Evolutionary conservation across 2,113 vertebrate species (phyloP).

Genomic region (Protobothrops flavoviridis): DNA sequence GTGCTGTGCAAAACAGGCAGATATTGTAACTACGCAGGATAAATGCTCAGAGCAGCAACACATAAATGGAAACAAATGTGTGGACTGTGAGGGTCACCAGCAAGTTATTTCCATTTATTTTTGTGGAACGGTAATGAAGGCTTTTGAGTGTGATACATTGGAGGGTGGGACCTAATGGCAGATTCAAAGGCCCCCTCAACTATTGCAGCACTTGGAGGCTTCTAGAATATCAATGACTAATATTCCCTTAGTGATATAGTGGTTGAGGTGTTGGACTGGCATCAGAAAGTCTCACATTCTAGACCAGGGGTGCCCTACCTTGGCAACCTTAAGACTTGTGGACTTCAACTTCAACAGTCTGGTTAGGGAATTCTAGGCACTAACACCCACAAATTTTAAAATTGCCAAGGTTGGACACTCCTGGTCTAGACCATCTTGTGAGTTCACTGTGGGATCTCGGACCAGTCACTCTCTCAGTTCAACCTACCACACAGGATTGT

Average conservation of each 20-base stretch:
- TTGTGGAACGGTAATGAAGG: neutral
- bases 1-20: neutral
- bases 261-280: neutral
- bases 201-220: neutral
- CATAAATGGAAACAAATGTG: neutral
- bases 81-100: neutral
- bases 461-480: neutral
- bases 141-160: neutral
- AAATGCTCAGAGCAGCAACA: neutral
- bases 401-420: neutral
- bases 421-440: neutral
- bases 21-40: neutral
- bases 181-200: neutral
- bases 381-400: neutral
- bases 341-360: neutral
- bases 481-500: neutral
- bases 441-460: neutral
- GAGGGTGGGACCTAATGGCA: neutral
- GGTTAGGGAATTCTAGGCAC: neutral
- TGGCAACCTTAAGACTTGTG: neutral
- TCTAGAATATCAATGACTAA: neutral
- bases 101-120: neutral
- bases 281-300: neutral
- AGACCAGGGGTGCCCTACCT: too few relatives aligned
- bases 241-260: neutral